Base-by-base conservation (phyloP, 2,888 invertebrate genomes). In the Lepidochitona cinerea region DNA sequence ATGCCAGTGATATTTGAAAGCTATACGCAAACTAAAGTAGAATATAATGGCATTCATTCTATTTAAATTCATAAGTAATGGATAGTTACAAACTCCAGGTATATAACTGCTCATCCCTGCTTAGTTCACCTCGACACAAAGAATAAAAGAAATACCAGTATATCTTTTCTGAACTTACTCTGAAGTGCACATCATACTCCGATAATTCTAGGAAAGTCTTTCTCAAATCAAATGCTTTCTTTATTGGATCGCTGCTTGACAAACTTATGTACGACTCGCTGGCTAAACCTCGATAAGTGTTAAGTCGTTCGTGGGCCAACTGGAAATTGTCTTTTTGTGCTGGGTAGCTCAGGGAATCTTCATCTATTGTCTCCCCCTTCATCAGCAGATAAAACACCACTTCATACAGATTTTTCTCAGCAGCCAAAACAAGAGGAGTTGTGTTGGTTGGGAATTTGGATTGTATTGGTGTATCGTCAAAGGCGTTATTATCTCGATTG, bases 161-260 rank as follows among this genome's bases (percentile, higher is more conserved):
- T n/a, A n/a, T n/a, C n/a, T n/a, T n/a, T n/a, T n/a, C n/a, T n/a
- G n/a, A 23, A 66, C 66, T 66, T 37, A 81, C 73, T 75, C 80
- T 81, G 73, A 79, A 81, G 72, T 81, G 81, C 59, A 82, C 82
- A 66, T 81, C 81, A 4, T 77, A 78, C n/a, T 73, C 76, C 0
- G 78, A 33, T 18, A 81, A 53, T 6, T 69, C 52, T 14, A 72
- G 73, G 71, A 81, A 73, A 14, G 75, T 69, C n/a, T 80, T 66
- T 33, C 78, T 78, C 23, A 81, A 74, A n/a, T 73, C 35, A 68
- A 81, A 81, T 5, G 79, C 79, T 18, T 72, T 73, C 26, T 75
- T 65, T 7, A 81, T 76, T 6, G 81, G 81, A 64, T 81, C 81
- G 4, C 73, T 72, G 37, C 74, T 75, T 14, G 73, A 73, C 49